phyloP scores from a whole-genome alignment of 2,888 invertebrate species.

The Apodemia duryi region DNA sequence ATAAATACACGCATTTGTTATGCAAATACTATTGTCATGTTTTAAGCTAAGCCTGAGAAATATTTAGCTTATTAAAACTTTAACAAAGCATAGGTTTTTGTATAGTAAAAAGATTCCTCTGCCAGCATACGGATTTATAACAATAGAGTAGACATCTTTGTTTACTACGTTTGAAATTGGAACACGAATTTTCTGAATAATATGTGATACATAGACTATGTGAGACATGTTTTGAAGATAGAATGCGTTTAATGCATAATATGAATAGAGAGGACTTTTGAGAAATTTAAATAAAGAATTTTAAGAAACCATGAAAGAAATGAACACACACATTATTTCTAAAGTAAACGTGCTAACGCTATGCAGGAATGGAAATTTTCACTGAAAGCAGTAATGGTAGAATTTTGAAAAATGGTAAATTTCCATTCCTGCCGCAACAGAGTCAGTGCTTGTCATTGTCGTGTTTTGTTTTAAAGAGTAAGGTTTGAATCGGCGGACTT shows the following conservation, averaged over 20 bases:
- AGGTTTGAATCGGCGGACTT: no score
- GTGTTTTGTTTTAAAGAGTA: no score
- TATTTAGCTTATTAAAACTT: conserved; percentile 7
- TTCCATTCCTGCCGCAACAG: no score
- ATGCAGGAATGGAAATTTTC: no score
- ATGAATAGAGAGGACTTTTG: neutral
- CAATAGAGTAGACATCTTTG: conserved; percentile 11
- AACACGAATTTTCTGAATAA: conserved; percentile 7
- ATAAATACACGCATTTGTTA: neutral
- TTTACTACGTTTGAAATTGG: conserved; percentile 7
- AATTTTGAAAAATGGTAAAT: no score
- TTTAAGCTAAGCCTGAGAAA: conserved; percentile 8
- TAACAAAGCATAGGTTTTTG: conserved; percentile 10
- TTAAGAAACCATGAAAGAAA: no score
- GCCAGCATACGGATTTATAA: neutral
- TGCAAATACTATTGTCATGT: conserved; percentile 10
- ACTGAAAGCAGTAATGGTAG: no score
- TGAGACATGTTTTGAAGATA: neutral
- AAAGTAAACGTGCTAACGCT: no score
- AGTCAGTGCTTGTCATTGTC: no score
- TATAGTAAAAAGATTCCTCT: neutral
- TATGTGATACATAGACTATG: neutral
- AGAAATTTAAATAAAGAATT: conserved; percentile 1
- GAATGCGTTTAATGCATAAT: neutral
- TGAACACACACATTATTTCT: no score